phyloP scores from a whole-genome alignment of 2,888 invertebrate species.

The Cyrtodaria siliqua region DNA sequence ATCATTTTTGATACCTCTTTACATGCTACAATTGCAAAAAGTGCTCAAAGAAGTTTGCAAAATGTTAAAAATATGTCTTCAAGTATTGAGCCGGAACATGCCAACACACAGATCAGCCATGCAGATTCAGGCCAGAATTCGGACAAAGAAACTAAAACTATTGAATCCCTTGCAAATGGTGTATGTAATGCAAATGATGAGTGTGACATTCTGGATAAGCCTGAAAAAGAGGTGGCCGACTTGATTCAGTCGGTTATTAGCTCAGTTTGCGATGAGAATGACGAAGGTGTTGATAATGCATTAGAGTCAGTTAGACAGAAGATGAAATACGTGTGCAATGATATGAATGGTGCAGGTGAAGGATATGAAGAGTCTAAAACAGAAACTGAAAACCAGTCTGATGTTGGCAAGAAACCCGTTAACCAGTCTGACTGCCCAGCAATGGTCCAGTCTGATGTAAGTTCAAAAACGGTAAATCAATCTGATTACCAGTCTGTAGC shows the following conservation, averaged over 20 bases:
- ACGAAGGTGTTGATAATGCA: slow-evolving; percentile 7
- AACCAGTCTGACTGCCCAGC: too few relatives aligned
- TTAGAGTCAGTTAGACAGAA: slow-evolving; percentile 19
- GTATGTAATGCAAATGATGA: too few relatives aligned
- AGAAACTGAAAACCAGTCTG: too few relatives aligned
- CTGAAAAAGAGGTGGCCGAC: slow-evolving; percentile 8
- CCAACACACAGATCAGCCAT: too few relatives aligned
- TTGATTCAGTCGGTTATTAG: slow-evolving; percentile 38
- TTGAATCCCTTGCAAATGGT: slow-evolving; percentile 4
- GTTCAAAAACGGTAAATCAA: too few relatives aligned
- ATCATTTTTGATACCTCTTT: slow-evolving; percentile 54
- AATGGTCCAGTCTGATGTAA: too few relatives aligned
- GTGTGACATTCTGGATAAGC: neutral
- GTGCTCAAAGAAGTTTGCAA: slow-evolving; percentile 15
- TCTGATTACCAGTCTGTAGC: neutral
- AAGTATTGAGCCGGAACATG: neutral
- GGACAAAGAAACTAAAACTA: too few relatives aligned
- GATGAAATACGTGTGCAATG: slow-evolving; percentile 8
- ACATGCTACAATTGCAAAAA: slow-evolving; percentile 40
- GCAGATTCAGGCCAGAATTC: too few relatives aligned
- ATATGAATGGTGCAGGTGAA: neutral
- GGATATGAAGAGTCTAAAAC: too few relatives aligned
- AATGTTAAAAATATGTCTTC: neutral
- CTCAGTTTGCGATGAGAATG: slow-evolving; percentile 33
- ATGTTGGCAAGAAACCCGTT: too few relatives aligned